phyloP scores from a whole-genome alignment of 2,888 invertebrate species.

The Hemistola chrysoprasaria region DNA sequence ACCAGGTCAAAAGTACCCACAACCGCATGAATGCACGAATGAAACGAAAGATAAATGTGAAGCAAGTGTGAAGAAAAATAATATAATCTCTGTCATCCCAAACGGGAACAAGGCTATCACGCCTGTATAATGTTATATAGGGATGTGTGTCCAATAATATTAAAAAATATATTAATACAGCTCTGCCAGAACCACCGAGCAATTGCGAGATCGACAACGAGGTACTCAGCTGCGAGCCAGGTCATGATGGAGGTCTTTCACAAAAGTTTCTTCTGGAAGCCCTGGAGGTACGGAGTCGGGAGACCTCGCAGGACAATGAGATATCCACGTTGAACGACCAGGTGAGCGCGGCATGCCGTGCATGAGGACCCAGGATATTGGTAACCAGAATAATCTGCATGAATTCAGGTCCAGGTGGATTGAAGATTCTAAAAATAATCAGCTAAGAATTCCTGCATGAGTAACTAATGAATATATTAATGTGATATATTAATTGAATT shows the following conservation, averaged over 20 bases:
- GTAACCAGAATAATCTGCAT: neutral
- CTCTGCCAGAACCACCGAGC: conserved; percentile 88
- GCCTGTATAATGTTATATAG: no score
- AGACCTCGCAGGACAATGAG: conserved; percentile 77
- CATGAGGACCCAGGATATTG: conserved; percentile 12
- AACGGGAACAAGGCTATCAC: no score
- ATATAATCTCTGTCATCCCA: no score
- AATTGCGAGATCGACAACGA: conserved; percentile 89
- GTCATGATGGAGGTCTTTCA: conserved; percentile 90
- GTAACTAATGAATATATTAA: neutral
- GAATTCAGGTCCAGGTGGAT: neutral
- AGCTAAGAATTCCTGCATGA: conserved; percentile 6
- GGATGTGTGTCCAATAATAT: no score
- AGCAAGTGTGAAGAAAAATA: no score
- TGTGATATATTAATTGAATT: no score
- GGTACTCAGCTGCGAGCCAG: conserved; percentile 87
- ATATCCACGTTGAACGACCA: conserved; percentile 85
- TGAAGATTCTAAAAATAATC: no score
- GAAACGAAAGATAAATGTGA: no score
- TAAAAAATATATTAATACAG: no score
- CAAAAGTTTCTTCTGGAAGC: conserved; percentile 93
- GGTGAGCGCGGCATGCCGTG: conserved; percentile 68
- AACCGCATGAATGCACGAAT: no score
- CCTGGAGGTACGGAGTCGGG: conserved; percentile 83
- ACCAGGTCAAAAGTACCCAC: no score